Base-by-base conservation (phyloP, 2,113 vertebrate genomes). In the Peromyscus maniculatus region DNA sequence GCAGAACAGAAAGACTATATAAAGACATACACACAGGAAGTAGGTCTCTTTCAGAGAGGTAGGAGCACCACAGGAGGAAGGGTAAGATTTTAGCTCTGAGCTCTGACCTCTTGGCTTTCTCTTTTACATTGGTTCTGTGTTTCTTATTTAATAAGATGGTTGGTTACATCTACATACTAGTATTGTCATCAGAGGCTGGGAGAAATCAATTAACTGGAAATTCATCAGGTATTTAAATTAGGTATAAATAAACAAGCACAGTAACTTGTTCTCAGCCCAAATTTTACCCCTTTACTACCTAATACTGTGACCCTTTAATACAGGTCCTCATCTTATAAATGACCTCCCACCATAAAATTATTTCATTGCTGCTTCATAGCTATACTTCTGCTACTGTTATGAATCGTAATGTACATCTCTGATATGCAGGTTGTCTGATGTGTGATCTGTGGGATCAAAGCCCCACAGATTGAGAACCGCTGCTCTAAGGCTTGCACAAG, bases 181-280 rank as follows among this genome's bases (percentile, higher is more conserved):
- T 4, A 77, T 90, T 87, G 59, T 96, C 91, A 67, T 36, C 89
- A 79, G 59, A 93, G 55, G 74, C 11, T 2, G 43, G 55, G 31
- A 89, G 13, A 87, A 94, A 89, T 91, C 64, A 86, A 16, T 77
- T 59, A 89, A 49, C 33, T 64, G 19, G 62, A 5, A 33, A 66
- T 89, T 83, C 43, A 91, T 79, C 33, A 59, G 39, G 24, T 91
- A 71, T 80, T 93, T 92, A 91, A 88, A 93, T 64, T 93, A 77
- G 39, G 7, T 64, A 49, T 43, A 71, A 93, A 94, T 84, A 94
- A 87, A 33, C 5, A 88, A 87, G 21, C 62, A 71, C 7, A 95
- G 10, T 33, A 96, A 89, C 22, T 77, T 90, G 52, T 95, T 31
- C 12, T 88, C 95, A 92, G 62, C 78, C 28, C 28, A 66, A 82